These are phyloP conservation scores for Cryptotis parvus DNA, from an alignment of 2,113 vertebrate species.

Conservation along the genomic window DNA sequence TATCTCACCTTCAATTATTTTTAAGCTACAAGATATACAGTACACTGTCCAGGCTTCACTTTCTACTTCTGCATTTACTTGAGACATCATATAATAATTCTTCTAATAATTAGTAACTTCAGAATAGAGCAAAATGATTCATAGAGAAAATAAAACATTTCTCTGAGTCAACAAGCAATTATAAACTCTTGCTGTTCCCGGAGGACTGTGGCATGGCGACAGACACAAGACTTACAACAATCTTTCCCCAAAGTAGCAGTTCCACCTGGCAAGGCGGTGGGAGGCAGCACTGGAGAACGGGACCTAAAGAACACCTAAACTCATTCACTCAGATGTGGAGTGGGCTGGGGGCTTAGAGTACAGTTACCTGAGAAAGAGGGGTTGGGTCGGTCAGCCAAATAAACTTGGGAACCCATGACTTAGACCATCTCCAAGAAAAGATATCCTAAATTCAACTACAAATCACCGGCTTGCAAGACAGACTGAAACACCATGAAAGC, in stretches of 20 bases:
- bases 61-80: constrained; percentile 13
- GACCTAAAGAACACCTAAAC: too few relatives aligned
- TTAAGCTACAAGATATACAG: not conserved
- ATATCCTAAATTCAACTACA: not conserved
- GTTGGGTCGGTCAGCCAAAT: too few relatives aligned
- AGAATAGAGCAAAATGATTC: constrained; percentile 41
- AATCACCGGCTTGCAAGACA: constrained; percentile 27
- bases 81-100: not conserved
- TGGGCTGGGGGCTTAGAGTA: too few relatives aligned
- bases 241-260: too few relatives aligned
- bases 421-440: not conserved
- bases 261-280: too few relatives aligned
- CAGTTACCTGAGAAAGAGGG: too few relatives aligned
- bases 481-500: not conserved
- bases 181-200: not conserved
- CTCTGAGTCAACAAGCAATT: not conserved
- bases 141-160: not conserved
- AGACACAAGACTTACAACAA: not conserved
- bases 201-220: not conserved
- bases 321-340: too few relatives aligned
- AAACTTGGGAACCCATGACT: not conserved
- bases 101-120: constrained; percentile 22
- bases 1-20: not conserved
- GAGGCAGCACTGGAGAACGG: too few relatives aligned
- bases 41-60: constrained; percentile 23